Conservation (phyloP, 2,888 invertebrate genomes). For the Sarcophaga caerulescens region DNA sequence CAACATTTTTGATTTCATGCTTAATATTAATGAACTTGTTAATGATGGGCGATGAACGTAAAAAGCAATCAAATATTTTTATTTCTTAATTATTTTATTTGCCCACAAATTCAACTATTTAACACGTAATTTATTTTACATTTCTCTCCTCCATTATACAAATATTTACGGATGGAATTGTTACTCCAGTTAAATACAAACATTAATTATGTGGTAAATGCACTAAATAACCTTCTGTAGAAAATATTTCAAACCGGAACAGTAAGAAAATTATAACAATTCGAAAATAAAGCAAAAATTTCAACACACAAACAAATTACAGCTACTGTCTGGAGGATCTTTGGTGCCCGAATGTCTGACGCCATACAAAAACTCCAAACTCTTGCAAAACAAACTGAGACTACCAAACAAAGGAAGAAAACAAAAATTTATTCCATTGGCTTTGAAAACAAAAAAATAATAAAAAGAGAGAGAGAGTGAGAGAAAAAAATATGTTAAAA, state of each 20-base stretch:
- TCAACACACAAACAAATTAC: slow-evolving; percentile 25
- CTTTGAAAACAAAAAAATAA: slow-evolving; percentile 25
- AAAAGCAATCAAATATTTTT: too few relatives aligned
- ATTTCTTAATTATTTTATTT: too few relatives aligned
- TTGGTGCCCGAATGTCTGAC: slow-evolving; percentile 76
- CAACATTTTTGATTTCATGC: too few relatives aligned
- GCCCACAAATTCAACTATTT: background rate
- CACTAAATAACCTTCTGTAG: slow-evolving; percentile 5
- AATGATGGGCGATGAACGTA: too few relatives aligned
- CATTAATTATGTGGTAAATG: slow-evolving; percentile 40
- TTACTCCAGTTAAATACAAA: slow-evolving; percentile 11
- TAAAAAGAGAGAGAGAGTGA: background rate
- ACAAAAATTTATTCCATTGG: slow-evolving; percentile 18
- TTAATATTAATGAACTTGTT: too few relatives aligned
- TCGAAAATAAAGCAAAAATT: slow-evolving; percentile 25
- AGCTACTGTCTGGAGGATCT: slow-evolving; percentile 43
- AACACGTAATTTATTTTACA: background rate
- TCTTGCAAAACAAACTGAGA: slow-evolving; percentile 55
- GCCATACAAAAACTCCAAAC: slow-evolving; percentile 73
- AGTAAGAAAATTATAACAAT: slow-evolving; percentile 36
- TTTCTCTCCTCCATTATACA: too few relatives aligned
- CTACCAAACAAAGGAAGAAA: slow-evolving; percentile 23
- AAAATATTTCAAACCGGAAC: slow-evolving; percentile 31
- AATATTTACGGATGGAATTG: background rate
- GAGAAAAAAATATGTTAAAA: slow-evolving; percentile 23